phyloP scores from a whole-genome alignment of 1,140 invertebrate genomes.

The Drosophila obscura region DNA sequence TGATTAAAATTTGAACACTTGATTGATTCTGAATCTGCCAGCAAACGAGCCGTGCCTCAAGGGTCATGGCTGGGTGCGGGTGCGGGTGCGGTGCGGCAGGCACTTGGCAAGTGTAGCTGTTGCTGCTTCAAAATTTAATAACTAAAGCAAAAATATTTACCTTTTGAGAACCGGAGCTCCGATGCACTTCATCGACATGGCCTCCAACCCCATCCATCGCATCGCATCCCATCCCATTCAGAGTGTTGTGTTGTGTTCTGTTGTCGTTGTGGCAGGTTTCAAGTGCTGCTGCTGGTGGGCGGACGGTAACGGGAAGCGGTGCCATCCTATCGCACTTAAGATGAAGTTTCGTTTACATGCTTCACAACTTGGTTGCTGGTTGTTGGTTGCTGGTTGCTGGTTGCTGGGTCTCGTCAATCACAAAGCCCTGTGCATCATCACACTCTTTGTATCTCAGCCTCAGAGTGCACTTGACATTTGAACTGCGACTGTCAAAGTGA shows the following conservation, averaged over 20 bases:
- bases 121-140: constrained; percentile 69
- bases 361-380: constrained; percentile 37
- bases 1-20: constrained; percentile 78
- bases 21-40: constrained; percentile 72
- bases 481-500: constrained; percentile 74
- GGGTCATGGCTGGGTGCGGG: too few species aligned
- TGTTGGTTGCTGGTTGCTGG: too few species aligned
- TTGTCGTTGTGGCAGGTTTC: constrained; percentile 47
- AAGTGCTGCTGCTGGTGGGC: constrained; percentile 5
- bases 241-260: constrained; percentile 1
- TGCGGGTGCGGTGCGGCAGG: too few species aligned
- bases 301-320: too few species aligned
- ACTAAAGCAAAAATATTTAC: constrained; percentile 77
- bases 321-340: constrained; percentile 15
- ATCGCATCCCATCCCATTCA: not conserved
- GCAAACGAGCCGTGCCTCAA: constrained; percentile 5
- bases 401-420: constrained; percentile 70
- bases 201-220: not conserved
- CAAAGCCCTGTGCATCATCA: constrained; percentile 42
- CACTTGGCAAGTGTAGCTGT: constrained; percentile 14
- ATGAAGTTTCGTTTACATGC: constrained; percentile 59
- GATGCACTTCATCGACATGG: constrained; percentile 40
- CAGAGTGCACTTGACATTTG: constrained; percentile 73
- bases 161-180: constrained; percentile 68
- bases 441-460: constrained; percentile 35